Evolutionary conservation across 1,140 invertebrate genomes (phyloP).

Genomic region (Spodoptera litura): DNA sequence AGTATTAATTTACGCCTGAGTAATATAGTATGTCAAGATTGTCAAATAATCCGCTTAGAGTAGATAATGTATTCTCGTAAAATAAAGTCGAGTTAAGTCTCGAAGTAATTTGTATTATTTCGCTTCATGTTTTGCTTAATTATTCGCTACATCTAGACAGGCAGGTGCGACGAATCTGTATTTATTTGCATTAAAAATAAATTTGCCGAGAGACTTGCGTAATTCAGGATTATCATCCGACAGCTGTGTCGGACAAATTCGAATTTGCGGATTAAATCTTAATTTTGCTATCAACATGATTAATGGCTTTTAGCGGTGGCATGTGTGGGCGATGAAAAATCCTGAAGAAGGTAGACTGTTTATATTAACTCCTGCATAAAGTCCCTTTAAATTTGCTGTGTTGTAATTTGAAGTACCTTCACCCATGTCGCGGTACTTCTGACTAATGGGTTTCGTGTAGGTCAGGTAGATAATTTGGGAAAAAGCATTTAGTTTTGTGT

Average conservation of each 20-base stretch:
- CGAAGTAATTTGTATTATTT: constrained; percentile 75
- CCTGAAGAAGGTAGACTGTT: constrained; percentile 14
- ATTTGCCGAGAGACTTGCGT: constrained; percentile 74
- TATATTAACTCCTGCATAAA: constrained; percentile 16
- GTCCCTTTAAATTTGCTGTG: constrained; percentile 13
- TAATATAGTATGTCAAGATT: constrained; percentile 57
- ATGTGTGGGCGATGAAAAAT: constrained; percentile 49
- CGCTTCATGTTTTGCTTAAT: constrained; percentile 73
- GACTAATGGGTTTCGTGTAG: constrained; percentile 16
- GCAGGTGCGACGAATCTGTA: constrained; percentile 81
- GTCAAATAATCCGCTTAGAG: constrained; percentile 61
- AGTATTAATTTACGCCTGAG: constrained; percentile 54
- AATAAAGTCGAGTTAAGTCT: constrained; percentile 68
- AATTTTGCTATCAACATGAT: constrained; percentile 65
- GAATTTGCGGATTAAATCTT: constrained; percentile 70
- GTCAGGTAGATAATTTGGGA: too few relatives aligned
- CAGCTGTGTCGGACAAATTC: constrained; percentile 74
- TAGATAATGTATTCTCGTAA: constrained; percentile 60
- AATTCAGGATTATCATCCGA: constrained; percentile 74
- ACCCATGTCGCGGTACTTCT: constrained; percentile 14
- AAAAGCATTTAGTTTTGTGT: too few relatives aligned
- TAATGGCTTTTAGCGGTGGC: constrained; percentile 51
- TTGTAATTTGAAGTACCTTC: constrained; percentile 10
- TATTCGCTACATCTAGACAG: constrained; percentile 74
- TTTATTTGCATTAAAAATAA: constrained; percentile 84